Conservation (phyloP, 2,113 vertebrate genomes). For the Gasterosteus aculeatus region DNA sequence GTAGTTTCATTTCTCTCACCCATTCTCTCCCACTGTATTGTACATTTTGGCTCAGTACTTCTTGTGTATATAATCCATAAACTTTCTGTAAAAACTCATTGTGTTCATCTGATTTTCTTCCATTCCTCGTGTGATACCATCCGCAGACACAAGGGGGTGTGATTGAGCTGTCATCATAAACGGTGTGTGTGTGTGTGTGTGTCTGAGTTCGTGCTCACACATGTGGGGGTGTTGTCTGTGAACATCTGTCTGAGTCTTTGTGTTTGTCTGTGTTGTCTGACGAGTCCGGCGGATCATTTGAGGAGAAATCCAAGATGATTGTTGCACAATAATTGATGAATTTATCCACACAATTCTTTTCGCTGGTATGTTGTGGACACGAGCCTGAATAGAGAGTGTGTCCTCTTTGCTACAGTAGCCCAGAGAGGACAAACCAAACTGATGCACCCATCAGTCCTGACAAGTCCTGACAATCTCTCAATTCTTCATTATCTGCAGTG, state of each 20-base stretch:
- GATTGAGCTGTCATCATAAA: slow-evolving; percentile 26
- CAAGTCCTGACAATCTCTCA: too few relatives aligned
- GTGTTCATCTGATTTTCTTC: slow-evolving; percentile 39
- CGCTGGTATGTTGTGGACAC: neutral
- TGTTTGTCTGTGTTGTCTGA: neutral
- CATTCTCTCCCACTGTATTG: slow-evolving; percentile 49
- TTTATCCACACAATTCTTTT: neutral
- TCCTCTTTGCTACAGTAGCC: neutral
- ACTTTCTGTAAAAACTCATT: slow-evolving; percentile 70
- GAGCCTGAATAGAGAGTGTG: too few relatives aligned
- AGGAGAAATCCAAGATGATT: neutral
- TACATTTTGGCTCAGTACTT: slow-evolving; percentile 65
- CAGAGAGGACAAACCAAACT: neutral
- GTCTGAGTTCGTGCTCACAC: slow-evolving; percentile 33
- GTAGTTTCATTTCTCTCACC: slow-evolving; percentile 34
- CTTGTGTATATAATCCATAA: slow-evolving; percentile 75
- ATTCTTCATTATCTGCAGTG: too few relatives aligned
- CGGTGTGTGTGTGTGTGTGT: slow-evolving; percentile 7
- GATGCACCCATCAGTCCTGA: too few relatives aligned
- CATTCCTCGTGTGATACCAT: slow-evolving; percentile 19
- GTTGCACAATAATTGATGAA: neutral
- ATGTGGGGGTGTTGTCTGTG: slow-evolving; percentile 33
- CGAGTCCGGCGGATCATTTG: slow-evolving; percentile 28
- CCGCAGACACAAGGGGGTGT: slow-evolving; percentile 50
- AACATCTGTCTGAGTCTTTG: slow-evolving; percentile 16